phyloP scores from a whole-genome alignment of 2,797 vertebrate genomes.

The Bradypus variegatus region DNA sequence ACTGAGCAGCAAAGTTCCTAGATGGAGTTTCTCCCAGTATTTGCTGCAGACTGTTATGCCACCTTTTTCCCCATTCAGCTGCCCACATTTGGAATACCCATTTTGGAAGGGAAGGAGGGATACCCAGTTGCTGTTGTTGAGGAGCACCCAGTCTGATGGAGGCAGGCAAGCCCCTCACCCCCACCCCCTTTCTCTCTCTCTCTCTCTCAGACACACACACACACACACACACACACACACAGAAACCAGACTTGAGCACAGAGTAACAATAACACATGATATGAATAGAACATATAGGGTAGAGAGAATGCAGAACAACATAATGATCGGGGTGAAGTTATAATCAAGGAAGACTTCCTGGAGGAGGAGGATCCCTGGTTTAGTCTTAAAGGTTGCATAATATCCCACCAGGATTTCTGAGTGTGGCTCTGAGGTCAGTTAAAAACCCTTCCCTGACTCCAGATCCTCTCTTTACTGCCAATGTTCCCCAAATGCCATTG shows the following conservation, averaged over 20 bases:
- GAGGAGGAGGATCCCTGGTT: background rate
- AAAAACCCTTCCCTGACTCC: background rate
- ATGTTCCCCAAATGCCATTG: background rate
- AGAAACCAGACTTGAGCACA: background rate
- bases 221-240: too few relatives aligned
- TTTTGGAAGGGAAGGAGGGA: background rate
- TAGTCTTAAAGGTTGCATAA: background rate
- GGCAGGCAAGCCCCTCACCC: background rate
- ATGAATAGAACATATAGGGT: background rate
- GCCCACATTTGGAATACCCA: background rate
- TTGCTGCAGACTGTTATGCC: background rate
- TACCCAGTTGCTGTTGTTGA: background rate
- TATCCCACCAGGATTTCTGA: background rate
- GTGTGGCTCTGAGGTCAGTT: background rate
- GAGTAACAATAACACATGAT: background rate
- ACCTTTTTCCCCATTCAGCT: background rate
- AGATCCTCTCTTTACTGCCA: background rate
- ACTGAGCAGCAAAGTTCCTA: background rate
- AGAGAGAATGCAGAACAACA: background rate
- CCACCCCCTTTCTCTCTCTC: too few relatives aligned
- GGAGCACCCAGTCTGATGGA: background rate
- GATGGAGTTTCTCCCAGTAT: background rate
- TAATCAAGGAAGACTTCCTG: slow-evolving; percentile 20
- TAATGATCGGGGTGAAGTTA: background rate
- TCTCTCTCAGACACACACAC: too few relatives aligned